These are phyloP conservation scores for Vidua macroura DNA, from an alignment of 2,113 vertebrate genomes.

Conservation along the genomic window DNA sequence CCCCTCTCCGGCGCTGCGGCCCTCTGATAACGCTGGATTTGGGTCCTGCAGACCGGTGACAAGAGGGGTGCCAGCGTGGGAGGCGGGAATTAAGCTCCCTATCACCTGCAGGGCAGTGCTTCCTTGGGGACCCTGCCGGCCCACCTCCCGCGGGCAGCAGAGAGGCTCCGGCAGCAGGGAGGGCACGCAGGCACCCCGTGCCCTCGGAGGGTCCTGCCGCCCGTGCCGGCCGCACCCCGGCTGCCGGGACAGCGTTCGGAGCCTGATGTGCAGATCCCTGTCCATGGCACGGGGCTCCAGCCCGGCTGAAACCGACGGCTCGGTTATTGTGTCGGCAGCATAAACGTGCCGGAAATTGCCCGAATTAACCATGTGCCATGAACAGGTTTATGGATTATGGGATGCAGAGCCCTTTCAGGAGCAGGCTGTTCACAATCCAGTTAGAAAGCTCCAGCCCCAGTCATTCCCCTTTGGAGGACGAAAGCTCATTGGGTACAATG, in stretches of 20 bases:
- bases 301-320: background rate
- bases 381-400: conserved; percentile 52
- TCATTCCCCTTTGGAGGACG: background rate
- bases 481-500: background rate
- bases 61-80: background rate
- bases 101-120: background rate
- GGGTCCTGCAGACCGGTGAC: conserved; percentile 12
- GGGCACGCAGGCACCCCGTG: fast-evolving
- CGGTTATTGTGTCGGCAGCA: background rate
- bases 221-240: fast-evolving
- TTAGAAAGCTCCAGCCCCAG: background rate
- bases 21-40: conserved; percentile 29
- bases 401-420: conserved; percentile 35
- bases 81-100: background rate
- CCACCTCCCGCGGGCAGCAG: background rate
- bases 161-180: background rate
- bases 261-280: background rate
- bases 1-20: background rate
- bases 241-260: background rate
- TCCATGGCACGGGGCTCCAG: background rate
- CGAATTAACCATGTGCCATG: conserved; percentile 45
- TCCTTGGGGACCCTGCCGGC: background rate
- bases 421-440: background rate
- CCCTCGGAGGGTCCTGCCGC: fast-evolving
- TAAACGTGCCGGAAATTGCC: conserved; percentile 41